Evolutionary conservation across 2,797 vertebrate genomes (phyloP), one percentile per base, ranked within the genome.

Genomic region (Lepus townsendii): DNA sequence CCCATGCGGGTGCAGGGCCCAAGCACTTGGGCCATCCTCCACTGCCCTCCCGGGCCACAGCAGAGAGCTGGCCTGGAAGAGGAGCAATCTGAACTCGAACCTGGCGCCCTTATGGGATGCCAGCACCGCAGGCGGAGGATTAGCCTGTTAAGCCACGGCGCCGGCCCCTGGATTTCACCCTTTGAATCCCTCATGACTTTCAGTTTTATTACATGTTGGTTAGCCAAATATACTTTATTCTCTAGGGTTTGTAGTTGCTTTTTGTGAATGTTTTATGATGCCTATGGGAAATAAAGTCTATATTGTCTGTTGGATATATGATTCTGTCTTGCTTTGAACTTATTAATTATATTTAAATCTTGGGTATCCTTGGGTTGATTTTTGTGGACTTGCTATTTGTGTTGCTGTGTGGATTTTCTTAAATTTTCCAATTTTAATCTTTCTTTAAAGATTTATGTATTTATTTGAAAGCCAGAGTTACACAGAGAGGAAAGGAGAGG

Each of bases 301-400:
- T 73, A n/a, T 27, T 80, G 35, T 72, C 32, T 35, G 4, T 84
- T 54, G 22, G 12, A 14, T 57, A 24, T 77, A 65, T 88, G 77
- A 26, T 50, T 87, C 27, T 88, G n/a, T 62, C 30, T 77, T 82
- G 62, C 1, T 88, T 84, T 85, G 60, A 91, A 22, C 52, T 88
- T 76, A 90, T 77, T 92, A 52, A 42, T 77, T 72, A 20, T 80
- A 65, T 93, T 88, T 73, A 77, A 94, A 72, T 72, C 35, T 92
- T 93, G 22, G 3, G 35, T 63, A 60, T 27, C 32, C 85, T 94
- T 54, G 8, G 7, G 19, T 65, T 83, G 54, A 52, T 83, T 65
- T 88, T 65, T 88, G 22, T 63, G 22, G 68, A 17, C 54, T 71
- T 93, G 12, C 73, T 89, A 50, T 86, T 7, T 80, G 73, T 71